Base-by-base conservation (phyloP, 1,140 invertebrate species). In the Nasonia vitripennis region DNA sequence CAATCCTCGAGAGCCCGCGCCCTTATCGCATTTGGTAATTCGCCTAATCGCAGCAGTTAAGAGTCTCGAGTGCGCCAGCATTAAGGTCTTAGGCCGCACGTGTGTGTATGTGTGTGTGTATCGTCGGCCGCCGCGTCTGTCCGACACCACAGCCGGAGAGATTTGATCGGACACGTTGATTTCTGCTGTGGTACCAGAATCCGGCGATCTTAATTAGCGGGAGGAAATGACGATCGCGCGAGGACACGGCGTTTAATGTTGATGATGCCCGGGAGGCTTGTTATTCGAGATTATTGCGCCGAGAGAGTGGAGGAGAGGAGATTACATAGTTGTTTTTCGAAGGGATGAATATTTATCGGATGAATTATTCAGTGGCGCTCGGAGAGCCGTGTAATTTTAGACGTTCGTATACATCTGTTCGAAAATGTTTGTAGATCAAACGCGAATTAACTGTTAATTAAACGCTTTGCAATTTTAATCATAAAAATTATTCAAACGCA, bases 11-110 rank as follows among this genome's bases (percentile, higher is more conserved):
- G 41, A 14, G 41, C n/a, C 27, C 79, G 55, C 62, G 34, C 68
- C 78, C 83, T 85, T 85, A 85, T 81, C 83, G 78, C 83, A n/a
- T 85, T 80, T 75, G 77, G 83, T 74, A 80, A 80, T 80, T 80
- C 78, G 68, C 83, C 78, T 81, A 85, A 80, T 85, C 83, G 83
- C 37, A 9, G 78, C 23, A 85, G 83, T 84, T 79, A 73, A 84
- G 83, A 79, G 45, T 84, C 82, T 55, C 41, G 55, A 34, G 27
- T 48, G 75, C 41, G 45, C 41, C 20, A 75, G 78, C 71, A 85
- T 85, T 85, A 81, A 85, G 83, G 78, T 80, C 48, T 81, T 80
- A 75, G 83, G 70, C 77, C 27, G 51, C 5, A 62, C 23, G 82
- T n/a, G 34, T 20, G 20, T n/a, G n/a, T 23, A 31, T 62, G n/a